Conservation (phyloP, 2,888 invertebrate genomes). For the Troides oblongomaculatus region DNA sequence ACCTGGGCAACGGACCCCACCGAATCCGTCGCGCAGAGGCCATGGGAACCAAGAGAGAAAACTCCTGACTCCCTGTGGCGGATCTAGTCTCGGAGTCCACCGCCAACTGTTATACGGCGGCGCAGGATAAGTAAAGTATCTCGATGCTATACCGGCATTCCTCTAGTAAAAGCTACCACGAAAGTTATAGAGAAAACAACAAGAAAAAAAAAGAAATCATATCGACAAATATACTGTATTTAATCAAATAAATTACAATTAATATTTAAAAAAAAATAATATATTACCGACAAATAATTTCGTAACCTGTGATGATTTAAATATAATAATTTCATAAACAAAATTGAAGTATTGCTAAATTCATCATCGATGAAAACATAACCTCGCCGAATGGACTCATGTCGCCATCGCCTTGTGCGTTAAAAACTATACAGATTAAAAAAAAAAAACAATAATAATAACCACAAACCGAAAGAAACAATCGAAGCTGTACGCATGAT, state of each 20-base stretch:
- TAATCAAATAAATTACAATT: constrained; percentile 76
- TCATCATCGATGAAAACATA: constrained; percentile 43
- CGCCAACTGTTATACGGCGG: no score
- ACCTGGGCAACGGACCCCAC: no score
- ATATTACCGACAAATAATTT: constrained; percentile 68
- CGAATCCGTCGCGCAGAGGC: no score
- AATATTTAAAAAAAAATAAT: constrained; percentile 53
- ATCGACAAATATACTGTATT: constrained; percentile 77
- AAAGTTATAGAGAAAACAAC: no score
- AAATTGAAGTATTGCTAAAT: constrained; percentile 47
- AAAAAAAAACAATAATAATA: constrained; percentile 34
- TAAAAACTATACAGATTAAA: constrained; percentile 32
- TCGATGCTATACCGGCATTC: no score
- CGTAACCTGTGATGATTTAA: constrained; percentile 51
- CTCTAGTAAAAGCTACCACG: no score
- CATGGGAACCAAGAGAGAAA: no score
- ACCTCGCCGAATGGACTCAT: constrained; percentile 41
- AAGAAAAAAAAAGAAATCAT: neutral
- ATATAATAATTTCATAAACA: constrained; percentile 49
- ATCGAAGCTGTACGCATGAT: constrained; percentile 39
- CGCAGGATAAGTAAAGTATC: no score
- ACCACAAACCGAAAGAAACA: constrained; percentile 36
- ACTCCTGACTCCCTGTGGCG: no score
- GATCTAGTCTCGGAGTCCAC: no score
- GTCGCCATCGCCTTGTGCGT: constrained; percentile 56